Percentiles rank a stretch among this genome's conserved stretches.
These are phyloP conservation scores for Phyto melanocephala DNA, from an alignment of 2,888 invertebrate genomes.

Conservation along the genomic window DNA sequence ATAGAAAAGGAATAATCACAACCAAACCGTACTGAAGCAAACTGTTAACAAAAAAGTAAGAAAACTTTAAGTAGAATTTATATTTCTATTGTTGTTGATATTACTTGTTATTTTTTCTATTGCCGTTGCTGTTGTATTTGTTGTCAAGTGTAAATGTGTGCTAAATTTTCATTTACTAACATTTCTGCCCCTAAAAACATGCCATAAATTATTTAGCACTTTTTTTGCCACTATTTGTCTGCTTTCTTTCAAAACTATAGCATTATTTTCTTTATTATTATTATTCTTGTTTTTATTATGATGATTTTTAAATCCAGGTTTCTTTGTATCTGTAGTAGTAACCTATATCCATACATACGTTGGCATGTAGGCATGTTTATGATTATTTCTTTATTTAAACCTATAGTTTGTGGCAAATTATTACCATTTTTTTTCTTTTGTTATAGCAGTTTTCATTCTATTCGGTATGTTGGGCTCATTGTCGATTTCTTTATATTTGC, in stretches of 20 bases:
- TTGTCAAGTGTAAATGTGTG: slow-evolving; percentile 44
- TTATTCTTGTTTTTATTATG: neutral
- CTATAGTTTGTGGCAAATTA: slow-evolving; percentile 42
- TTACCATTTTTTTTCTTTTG: slow-evolving; percentile 7
- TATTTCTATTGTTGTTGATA: neutral
- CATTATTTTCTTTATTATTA: slow-evolving; percentile 3
- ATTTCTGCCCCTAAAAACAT: slow-evolving; percentile 51
- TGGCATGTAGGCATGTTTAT: neutral
- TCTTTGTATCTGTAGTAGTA: slow-evolving; percentile 3
- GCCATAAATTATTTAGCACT: slow-evolving; percentile 44
- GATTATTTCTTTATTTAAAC: slow-evolving; percentile 40
- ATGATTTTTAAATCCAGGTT: slow-evolving; percentile 13
- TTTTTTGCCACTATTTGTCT: neutral
- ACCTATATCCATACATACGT: neutral
- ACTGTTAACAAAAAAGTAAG: neutral
- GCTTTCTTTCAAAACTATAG: neutral
- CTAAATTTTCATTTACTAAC: slow-evolving; percentile 13
- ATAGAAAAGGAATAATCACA: neutral
- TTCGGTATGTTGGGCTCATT: neutral
- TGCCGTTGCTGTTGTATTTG: neutral
- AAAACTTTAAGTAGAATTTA: neutral
- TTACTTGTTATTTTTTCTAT: neutral
- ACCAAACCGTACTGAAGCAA: neutral
- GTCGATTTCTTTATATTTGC: neutral
- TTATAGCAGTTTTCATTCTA: neutral